phyloP scores from a whole-genome alignment of 2,113 vertebrate genomes.

The Mormyrus lacerda region DNA sequence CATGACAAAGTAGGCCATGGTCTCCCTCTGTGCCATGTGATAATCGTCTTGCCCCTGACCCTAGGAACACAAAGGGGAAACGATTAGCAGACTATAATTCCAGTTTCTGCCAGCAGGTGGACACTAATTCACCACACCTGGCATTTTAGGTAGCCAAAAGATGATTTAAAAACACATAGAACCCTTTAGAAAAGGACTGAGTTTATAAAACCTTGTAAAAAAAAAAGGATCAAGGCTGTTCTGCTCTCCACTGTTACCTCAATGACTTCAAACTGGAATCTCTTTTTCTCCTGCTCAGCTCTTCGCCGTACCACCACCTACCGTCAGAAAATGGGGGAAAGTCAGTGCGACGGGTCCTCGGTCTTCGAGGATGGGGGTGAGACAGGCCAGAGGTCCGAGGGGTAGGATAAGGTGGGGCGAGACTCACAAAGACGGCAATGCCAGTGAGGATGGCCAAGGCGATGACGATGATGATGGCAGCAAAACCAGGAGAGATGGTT shows the following conservation, averaged over 20 bases:
- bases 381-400: neutral
- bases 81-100: neutral
- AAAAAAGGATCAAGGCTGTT: neutral
- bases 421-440: conserved; percentile 22
- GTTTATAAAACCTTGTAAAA: neutral
- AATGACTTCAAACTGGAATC: conserved; percentile 40
- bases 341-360: neutral
- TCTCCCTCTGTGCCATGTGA: neutral
- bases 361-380: neutral
- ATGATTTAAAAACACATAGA: neutral
- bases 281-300: conserved; percentile 32
- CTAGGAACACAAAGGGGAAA: neutral
- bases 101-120: neutral
- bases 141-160: neutral
- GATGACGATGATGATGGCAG: conserved; percentile 40
- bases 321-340: neutral
- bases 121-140: neutral
- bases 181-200: neutral
- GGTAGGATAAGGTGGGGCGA: neutral
- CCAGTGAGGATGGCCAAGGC: conserved; percentile 31
- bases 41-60: conserved; percentile 17
- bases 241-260: conserved; percentile 22
- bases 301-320: conserved; percentile 34
- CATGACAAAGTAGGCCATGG: conserved; percentile 28
- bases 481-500: conserved; percentile 32